Evolutionary conservation across 2,113 vertebrate species (phyloP).

Genomic region (Saguinus midas): DNA sequence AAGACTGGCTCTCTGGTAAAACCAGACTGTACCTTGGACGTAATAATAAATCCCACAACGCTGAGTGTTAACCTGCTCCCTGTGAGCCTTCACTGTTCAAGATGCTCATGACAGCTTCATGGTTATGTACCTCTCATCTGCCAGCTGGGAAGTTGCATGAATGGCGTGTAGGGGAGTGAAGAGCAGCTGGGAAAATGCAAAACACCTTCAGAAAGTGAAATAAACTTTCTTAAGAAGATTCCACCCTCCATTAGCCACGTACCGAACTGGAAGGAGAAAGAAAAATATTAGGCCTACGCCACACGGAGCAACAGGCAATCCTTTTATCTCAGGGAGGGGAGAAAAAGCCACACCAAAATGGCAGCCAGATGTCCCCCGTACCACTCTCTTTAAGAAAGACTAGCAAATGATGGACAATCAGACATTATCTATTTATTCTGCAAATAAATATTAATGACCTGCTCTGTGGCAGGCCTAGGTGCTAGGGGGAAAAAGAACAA

Average conservation of each 20-base stretch:
- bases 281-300: not conserved
- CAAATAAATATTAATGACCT: not conserved
- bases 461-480: not conserved
- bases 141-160: not conserved
- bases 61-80: not conserved
- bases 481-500: not conserved
- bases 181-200: not conserved
- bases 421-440: not conserved
- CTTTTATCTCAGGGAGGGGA: not conserved
- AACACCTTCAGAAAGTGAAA: not conserved
- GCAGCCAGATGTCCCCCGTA: not conserved
- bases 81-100: not conserved
- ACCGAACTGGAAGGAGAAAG: not conserved
- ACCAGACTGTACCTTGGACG: not conserved
- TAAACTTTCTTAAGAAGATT: not conserved
- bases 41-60: rapidly evolving
- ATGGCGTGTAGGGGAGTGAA: rapidly evolving
- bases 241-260: not conserved
- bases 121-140: not conserved
- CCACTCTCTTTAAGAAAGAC: not conserved
- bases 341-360: not conserved
- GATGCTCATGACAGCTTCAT: not conserved
- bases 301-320: not conserved
- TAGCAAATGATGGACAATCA: not conserved
- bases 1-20: not conserved